Conservation (phyloP, 2,888 invertebrate species). For the Cabera pusaria region DNA sequence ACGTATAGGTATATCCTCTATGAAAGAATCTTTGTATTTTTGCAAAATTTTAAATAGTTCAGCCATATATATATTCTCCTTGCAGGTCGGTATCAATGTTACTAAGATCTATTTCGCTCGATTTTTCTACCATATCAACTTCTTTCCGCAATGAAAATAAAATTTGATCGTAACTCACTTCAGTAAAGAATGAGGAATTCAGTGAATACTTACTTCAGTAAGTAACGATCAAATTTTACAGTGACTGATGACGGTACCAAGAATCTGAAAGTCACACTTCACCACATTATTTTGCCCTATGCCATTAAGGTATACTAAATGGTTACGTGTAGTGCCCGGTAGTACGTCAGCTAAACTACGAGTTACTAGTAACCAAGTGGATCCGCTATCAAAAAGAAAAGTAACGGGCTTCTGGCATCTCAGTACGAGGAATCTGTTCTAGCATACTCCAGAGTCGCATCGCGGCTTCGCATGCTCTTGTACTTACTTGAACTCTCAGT, state of each 20-base stretch:
- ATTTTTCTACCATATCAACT: conserved; percentile 24
- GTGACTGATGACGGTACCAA: too few relatives aligned
- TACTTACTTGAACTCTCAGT: too few relatives aligned
- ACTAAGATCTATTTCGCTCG: conserved; percentile 1
- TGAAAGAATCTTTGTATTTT: conserved; percentile 23
- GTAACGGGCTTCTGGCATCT: conserved; percentile 17
- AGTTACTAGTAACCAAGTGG: conserved; percentile 19
- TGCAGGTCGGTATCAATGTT: conserved; percentile 11
- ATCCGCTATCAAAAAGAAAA: conserved; percentile 34
- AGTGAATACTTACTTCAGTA: too few relatives aligned
- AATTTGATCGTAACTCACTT: too few relatives aligned
- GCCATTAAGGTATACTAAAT: conserved; percentile 29
- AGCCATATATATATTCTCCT: neutral
- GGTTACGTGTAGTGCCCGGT: conserved; percentile 17
- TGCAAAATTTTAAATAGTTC: conserved; percentile 10
- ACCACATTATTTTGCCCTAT: too few relatives aligned
- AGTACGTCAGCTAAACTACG: too few relatives aligned
- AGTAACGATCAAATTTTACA: too few relatives aligned
- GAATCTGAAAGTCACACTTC: too few relatives aligned
- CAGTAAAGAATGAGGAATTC: too few relatives aligned
- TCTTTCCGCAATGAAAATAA: too few relatives aligned
- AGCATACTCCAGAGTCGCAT: conserved; percentile 3
- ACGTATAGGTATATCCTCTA: conserved; percentile 23
- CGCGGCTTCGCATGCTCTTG: conserved; percentile 3
- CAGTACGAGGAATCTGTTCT: conserved; percentile 2